Evolutionary conservation across 2,888 invertebrate genomes (phyloP).

Genomic region (Caenorhabditis sp.): DNA sequence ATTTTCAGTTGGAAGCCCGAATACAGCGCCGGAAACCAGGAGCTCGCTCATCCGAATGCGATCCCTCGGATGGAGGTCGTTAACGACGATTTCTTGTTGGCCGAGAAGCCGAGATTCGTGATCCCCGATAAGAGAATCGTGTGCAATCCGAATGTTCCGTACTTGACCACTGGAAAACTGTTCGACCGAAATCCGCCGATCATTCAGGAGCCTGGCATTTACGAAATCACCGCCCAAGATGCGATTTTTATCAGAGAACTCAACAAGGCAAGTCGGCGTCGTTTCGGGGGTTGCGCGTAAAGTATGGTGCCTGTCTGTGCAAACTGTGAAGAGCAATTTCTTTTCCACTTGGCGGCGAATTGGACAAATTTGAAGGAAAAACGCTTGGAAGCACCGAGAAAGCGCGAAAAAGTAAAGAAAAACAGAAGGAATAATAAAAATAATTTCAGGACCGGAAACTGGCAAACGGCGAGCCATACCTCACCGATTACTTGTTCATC

Average conservation of each 20-base stretch:
- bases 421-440: not conserved
- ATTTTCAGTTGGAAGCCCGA: slow-evolving; percentile 68
- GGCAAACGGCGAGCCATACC: not conserved
- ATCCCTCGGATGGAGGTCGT: slow-evolving; percentile 32
- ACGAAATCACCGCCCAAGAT: slow-evolving; percentile 42
- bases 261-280: slow-evolving; percentile 26
- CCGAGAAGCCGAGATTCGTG: not conserved
- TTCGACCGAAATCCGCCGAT: not conserved
- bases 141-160: not conserved
- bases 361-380: too few species aligned
- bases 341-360: not conserved
- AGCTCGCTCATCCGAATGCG: slow-evolving; percentile 54
- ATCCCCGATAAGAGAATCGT: not conserved
- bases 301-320: not conserved
- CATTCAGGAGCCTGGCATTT: not conserved
- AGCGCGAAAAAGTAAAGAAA: not conserved
- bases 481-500: slow-evolving; percentile 45
- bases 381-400: too few species aligned
- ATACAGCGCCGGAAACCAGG: slow-evolving; percentile 70
- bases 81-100: slow-evolving; percentile 15
- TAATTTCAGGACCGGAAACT: slow-evolving; percentile 22
- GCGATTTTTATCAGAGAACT: slow-evolving; percentile 47
- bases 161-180: not conserved
- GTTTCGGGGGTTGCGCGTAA: not conserved
- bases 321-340: not conserved